phyloP scores from a whole-genome alignment of 1,140 invertebrate genomes.

The Solenopsis invicta region DNA sequence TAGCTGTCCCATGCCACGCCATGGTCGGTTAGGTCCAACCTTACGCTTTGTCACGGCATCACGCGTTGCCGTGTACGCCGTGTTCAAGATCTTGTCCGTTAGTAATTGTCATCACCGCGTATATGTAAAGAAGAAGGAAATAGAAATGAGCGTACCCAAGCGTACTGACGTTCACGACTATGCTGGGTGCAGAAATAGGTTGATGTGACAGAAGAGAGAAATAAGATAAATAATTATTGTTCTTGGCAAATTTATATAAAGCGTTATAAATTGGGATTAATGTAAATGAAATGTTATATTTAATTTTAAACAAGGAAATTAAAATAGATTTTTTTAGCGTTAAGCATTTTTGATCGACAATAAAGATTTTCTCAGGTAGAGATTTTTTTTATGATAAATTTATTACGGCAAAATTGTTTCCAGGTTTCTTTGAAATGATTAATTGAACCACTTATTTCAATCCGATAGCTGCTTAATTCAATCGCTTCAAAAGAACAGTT shows the following conservation, averaged over 20 bases:
- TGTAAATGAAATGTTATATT: neutral
- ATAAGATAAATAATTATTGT: neutral
- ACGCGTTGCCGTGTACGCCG: constrained; percentile 71
- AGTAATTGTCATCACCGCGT: constrained; percentile 75
- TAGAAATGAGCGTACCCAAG: constrained; percentile 27
- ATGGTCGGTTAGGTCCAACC: constrained; percentile 63
- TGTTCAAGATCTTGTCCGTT: constrained; percentile 76
- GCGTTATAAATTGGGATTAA: neutral
- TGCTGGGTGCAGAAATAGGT: constrained; percentile 54
- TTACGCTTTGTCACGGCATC: constrained; percentile 75
- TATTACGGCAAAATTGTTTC: neutral
- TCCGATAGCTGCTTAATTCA: constrained; percentile 8
- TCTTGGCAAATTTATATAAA: neutral
- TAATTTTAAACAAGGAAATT: neutral
- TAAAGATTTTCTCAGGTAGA: neutral
- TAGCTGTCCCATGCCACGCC: constrained; percentile 79
- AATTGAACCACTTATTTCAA: neutral
- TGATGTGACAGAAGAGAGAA: constrained; percentile 46
- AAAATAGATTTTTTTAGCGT: neutral
- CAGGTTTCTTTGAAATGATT: neutral
- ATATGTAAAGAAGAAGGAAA: constrained; percentile 46
- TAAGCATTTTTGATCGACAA: neutral
- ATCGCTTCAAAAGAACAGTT: constrained; percentile 26
- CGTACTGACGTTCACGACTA: constrained; percentile 18
- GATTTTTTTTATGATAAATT: neutral